Conservation (phyloP, 1,140 invertebrate species). For the Halesus radiatus region DNA sequence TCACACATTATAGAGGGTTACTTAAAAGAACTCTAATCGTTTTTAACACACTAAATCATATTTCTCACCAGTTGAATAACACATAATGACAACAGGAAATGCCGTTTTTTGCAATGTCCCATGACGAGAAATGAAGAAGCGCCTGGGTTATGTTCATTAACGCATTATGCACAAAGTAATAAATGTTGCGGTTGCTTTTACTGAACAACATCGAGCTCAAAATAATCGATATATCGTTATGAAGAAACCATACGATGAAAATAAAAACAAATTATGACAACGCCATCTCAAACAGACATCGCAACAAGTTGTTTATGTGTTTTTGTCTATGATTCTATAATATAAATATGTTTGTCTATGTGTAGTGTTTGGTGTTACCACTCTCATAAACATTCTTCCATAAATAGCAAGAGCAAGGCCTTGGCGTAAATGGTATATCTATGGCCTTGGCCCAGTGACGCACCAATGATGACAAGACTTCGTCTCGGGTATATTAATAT, state of each 20-base stretch:
- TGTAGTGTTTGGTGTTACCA: slow-evolving; percentile 3
- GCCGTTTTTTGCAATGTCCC: slow-evolving; percentile 46
- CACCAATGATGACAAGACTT: too few relatives aligned
- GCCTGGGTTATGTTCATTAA: neutral
- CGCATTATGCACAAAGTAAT: slow-evolving; percentile 9
- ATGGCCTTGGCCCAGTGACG: too few relatives aligned
- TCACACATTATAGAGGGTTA: too few relatives aligned
- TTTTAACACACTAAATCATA: slow-evolving; percentile 1
- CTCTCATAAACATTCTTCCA: too few relatives aligned
- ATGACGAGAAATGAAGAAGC: slow-evolving; percentile 28
- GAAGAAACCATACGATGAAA: slow-evolving; percentile 1
- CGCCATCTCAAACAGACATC: slow-evolving; percentile 21
- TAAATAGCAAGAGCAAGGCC: too few relatives aligned
- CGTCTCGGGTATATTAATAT: too few relatives aligned
- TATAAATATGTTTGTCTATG: slow-evolving; percentile 13
- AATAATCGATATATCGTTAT: slow-evolving; percentile 28
- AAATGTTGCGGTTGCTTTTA: neutral
- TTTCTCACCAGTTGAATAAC: slow-evolving; percentile 45
- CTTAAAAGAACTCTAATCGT: too few relatives aligned
- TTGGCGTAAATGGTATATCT: too few relatives aligned
- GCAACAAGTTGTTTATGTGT: neutral
- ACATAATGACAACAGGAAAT: slow-evolving; percentile 48
- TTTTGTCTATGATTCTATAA: slow-evolving; percentile 1
- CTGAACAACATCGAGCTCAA: slow-evolving; percentile 33
- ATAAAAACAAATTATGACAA: slow-evolving; percentile 47